Conservation (phyloP, 2,797 vertebrate species). For the Stomatorhinus walkeri region DNA sequence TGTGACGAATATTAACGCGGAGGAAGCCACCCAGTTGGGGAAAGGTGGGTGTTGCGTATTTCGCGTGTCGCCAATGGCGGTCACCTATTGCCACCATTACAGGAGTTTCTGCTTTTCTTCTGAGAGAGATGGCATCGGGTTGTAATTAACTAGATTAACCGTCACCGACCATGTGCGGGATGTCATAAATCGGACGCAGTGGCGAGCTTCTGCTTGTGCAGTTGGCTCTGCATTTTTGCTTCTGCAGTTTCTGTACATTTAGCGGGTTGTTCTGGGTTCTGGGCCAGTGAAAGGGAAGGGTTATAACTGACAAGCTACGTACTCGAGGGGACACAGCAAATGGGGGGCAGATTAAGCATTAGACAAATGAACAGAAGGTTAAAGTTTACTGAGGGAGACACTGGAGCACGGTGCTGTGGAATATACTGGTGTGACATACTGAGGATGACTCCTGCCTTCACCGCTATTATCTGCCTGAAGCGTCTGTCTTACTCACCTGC, state of each 20-base stretch:
- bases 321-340: slow-evolving; percentile 19
- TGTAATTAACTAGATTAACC: not conserved
- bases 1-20: slow-evolving; percentile 1
- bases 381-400: slow-evolving; percentile 17
- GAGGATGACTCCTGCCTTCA: not conserved
- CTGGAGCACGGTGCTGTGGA: not conserved
- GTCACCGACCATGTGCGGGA: not conserved
- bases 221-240: not conserved
- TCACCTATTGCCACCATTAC: not conserved
- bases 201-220: not conserved
- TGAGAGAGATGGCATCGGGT: not conserved
- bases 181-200: not conserved
- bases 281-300: slow-evolving; percentile 11
- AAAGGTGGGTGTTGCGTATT: not conserved
- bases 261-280: not conserved
- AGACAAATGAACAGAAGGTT: slow-evolving; percentile 18
- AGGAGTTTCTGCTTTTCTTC: not conserved
- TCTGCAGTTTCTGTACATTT: not conserved
- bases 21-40: not conserved
- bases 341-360: slow-evolving; percentile 17
- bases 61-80: not conserved
- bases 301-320: slow-evolving; percentile 26
- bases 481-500: not conserved
- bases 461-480: not conserved
- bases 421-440: not conserved